Evolutionary conservation across 2,888 invertebrate species (phyloP).

Genomic region (Acleris emargana): DNA sequence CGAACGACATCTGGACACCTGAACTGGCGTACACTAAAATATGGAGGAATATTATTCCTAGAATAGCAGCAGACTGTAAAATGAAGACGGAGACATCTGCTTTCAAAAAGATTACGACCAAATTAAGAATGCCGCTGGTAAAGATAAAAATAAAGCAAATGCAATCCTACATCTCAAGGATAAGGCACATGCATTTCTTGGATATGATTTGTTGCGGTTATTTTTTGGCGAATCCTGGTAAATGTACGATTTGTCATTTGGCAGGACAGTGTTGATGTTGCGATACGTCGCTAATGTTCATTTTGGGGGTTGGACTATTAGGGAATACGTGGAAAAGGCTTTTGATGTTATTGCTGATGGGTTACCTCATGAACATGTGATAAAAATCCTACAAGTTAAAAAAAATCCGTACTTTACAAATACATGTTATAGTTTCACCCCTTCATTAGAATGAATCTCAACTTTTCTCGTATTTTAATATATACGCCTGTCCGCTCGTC

Average conservation of each 20-base stretch:
- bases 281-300: slow-evolving; percentile 73
- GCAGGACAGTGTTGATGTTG: slow-evolving; percentile 70
- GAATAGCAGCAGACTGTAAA: slow-evolving; percentile 83
- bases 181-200: slow-evolving; percentile 38
- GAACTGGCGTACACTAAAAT: slow-evolving; percentile 74
- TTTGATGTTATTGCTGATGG: slow-evolving; percentile 25
- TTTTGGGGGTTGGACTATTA: slow-evolving; percentile 57
- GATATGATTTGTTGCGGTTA: slow-evolving; percentile 24
- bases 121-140: slow-evolving; percentile 46
- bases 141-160: slow-evolving; percentile 37
- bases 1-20: slow-evolving; percentile 80
- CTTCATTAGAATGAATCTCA: too few species aligned
- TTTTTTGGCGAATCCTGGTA: slow-evolving; percentile 48
- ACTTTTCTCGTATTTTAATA: too few species aligned
- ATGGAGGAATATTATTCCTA: slow-evolving; percentile 78
- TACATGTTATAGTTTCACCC: too few species aligned
- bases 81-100: slow-evolving; percentile 78
- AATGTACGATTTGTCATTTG: slow-evolving; percentile 76
- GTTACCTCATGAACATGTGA: not conserved
- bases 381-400: too few species aligned
- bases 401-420: too few species aligned
- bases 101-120: slow-evolving; percentile 65
- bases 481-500: too few species aligned
- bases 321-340: slow-evolving; percentile 56
- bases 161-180: slow-evolving; percentile 39